Evolutionary conservation across 2,113 vertebrate genomes (phyloP), one percentile per base, ranked within the genome.

Genomic region (Neolamprologus toae): DNA sequence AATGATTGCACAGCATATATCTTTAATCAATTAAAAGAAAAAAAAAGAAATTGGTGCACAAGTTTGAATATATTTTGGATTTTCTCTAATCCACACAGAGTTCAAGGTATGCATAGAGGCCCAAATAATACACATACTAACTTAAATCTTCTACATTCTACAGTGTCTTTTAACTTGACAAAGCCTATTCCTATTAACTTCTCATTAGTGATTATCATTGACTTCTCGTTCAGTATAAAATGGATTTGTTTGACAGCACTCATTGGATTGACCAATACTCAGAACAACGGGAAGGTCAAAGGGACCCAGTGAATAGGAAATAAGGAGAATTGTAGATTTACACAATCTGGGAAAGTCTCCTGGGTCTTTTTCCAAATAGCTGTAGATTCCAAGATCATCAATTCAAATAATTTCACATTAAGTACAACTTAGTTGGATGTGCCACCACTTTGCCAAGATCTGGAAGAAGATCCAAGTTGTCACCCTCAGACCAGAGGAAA

Each of bases 181-280:
- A 61, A 61, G 57, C 28, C 28, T 0, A 33, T 61, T 61, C 8
- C 57, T 61, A 31, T 61, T 61, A 61, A 7, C 57, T 61, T 33
- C 57, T 61, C 28, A 61, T 61, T 61, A 10, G 16, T 33, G 57
- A 61, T 61, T 61, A 19, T 61, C 0, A 61, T 61, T 61, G 57
- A 33, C 57, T 61, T 33, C 57, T 61, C 2, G 5, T 33, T 61
- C 28, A 61, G 16, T 61, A 61, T 61, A 61, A 33, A 61, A 4
- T 0, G 4, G 28, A 61, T 61, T 61, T 7, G 28, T 61, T 61
- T 61, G 16, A 61, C 16, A 61, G 28, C 0, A 9, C 0, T 19
- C 28, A 61, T 61, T 61, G 57, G 57, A 61, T 61, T 61, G 57
- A 33, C 57, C 57, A 61, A 61, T 61, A 61, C 57, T 33, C 57